Base-by-base conservation (phyloP, 2,888 invertebrate genomes). In the Apodemia zela region DNA sequence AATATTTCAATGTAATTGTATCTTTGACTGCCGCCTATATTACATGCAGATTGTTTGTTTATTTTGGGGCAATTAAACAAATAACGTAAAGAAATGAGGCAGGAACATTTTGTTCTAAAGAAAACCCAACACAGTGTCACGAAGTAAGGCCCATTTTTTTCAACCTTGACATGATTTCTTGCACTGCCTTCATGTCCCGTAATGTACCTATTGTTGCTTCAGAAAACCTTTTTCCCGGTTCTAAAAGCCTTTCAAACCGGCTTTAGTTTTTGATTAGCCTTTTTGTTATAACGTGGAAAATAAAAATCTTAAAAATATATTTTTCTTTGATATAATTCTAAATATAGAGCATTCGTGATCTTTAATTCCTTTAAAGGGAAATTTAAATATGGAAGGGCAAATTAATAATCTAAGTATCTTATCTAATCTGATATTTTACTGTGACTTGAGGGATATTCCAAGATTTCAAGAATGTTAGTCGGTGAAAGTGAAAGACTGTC, bases 151-250 rank as follows among this genome's bases (percentile, higher is more conserved):
- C 54, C 25, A 54, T 54, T 54, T 54, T 54, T 54, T 15, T 11
- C 54, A 25, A 29, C 54, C 54, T 54, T 54, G 54, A 54, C 54
- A 54, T 25, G 54, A 54, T 54, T 54, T 54, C 18, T 21, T 54
- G 15, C 54, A 54, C 25, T 54, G 54, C 54, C 54, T 51, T 54
- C 54, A 25, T 54, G 25, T 54, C 54, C 54, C 54, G 29, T 54
- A 54, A 54, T 54, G 25, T 54, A 54, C 25, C 54, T 25, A 29
- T 25, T 54, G 54, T 54, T 54, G 54, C 15, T 29, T 15, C 54
- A 54, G 15, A 54, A 54, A 54, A 54, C 54, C 54, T 54, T 51
- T 51, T 51, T 13, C 51, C 29, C 15, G 29, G 54, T 54, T 54
- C 54, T 54, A 21, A 51, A 25, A 51, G 51, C 21, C 51, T 51